Conservation (phyloP, 2,888 invertebrate species). For the Trachelus troglodyta region DNA sequence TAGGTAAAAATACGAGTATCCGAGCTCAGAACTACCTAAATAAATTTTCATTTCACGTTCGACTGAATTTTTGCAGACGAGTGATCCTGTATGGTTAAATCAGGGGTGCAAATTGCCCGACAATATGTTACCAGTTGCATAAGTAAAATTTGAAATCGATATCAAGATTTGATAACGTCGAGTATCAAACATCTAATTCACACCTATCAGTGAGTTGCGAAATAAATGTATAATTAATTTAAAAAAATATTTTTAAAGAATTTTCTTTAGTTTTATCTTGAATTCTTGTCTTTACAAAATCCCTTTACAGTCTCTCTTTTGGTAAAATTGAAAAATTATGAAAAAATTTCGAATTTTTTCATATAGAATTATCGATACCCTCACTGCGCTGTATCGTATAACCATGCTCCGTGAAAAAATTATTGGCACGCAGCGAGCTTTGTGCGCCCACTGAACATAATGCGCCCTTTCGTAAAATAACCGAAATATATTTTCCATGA, state of each 20-base stretch:
- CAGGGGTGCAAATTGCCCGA: slow-evolving; percentile 51
- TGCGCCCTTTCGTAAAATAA: slow-evolving; percentile 29
- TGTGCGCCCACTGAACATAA: slow-evolving; percentile 12
- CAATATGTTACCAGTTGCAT: slow-evolving; percentile 60
- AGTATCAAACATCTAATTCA: neutral
- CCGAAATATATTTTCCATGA: slow-evolving; percentile 37
- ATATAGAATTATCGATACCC: neutral
- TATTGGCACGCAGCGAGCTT: slow-evolving; percentile 9
- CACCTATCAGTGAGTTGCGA: neutral
- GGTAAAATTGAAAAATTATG: neutral
- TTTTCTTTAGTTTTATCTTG: no score
- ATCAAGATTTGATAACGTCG: neutral
- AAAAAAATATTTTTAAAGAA: neutral
- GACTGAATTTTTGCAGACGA: slow-evolving; percentile 51
- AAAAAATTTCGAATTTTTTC: neutral
- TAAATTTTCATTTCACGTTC: slow-evolving; percentile 61
- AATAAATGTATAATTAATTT: neutral
- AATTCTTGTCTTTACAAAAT: no score
- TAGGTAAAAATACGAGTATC: neutral
- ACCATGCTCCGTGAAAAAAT: neutral
- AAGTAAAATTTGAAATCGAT: slow-evolving; percentile 50
- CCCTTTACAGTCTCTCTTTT: neutral
- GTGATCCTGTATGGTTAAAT: slow-evolving; percentile 43
- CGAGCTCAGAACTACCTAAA: slow-evolving; percentile 24
- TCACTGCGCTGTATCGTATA: neutral